phyloP scores from a whole-genome alignment of 1,140 invertebrate genomes.

The Riptortus pedestris region DNA sequence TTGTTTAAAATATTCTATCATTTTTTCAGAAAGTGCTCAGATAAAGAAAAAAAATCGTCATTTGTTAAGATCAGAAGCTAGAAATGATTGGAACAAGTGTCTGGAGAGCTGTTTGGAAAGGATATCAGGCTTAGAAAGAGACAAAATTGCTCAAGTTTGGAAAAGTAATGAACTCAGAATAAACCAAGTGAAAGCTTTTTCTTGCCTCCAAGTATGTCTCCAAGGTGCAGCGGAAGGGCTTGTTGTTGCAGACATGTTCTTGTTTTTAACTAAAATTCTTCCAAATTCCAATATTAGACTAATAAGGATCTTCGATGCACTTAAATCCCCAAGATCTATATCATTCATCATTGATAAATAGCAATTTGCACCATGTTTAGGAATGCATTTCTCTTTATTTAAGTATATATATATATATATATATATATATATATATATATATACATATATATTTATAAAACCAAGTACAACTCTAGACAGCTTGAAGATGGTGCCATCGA shows the following conservation, averaged over 20 bases:
- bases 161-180: not conserved
- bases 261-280: not conserved
- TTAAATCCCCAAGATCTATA: not conserved
- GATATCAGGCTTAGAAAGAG: not conserved
- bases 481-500: no score
- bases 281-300: not conserved
- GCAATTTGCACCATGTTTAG: no score
- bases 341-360: not conserved
- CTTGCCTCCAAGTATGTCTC: not conserved
- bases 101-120: not conserved
- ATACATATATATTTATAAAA: no score
- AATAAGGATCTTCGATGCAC: not conserved
- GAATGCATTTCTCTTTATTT: no score
- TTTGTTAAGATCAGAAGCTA: not conserved
- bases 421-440: no score
- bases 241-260: not conserved
- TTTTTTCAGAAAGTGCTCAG: not conserved
- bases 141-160: not conserved
- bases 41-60: slow-evolving; percentile 2
- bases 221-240: not conserved
- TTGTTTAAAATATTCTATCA: no score
- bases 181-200: not conserved
- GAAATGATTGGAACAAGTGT: not conserved
- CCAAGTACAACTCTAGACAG: no score
- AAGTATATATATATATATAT: no score